Evolutionary conservation across 1,140 invertebrate genomes (phyloP), one percentile per base, ranked within the genome.

Genomic region (Drosophila lowei): DNA sequence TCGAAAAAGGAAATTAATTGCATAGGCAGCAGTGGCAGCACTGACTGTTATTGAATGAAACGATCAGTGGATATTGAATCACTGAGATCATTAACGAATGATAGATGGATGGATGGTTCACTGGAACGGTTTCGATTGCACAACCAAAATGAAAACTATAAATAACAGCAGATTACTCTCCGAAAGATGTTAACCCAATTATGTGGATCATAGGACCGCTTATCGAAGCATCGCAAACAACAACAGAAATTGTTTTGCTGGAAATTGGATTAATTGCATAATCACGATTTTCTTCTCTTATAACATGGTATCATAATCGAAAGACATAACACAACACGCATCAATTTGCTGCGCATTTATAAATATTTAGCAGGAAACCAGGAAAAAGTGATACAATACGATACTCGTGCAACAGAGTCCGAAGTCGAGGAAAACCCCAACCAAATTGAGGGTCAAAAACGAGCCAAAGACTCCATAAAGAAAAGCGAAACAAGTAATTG

Each of bases 371-470:
- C 49, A 57, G 57, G 5, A 25, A 25, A 25, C 23, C 23, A 3
- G 23, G 23, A 25, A 25, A 4, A 25, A 18, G 18, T 18, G 18
- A 18, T 18, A 18, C 18, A 18, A 18, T 18, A 2, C 18, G 18
- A 18, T 18, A 18, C 18, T 2, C 18, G 18, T 18, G 18, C 1
- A 18, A 2, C 18, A 18, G 18, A 25, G 23, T 25, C 23, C 5
- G 18, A 25, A 25, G 23, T 25, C 23, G 5, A 38, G 34, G 65
- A 25, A 68, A 68, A 56, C 5, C 63, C 54, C 50, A 30, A 63
- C 59, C 66, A 62, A 79, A 72, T 73, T 73, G 80, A 72, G 80
- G 80, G 79, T 85, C 80, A 79, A 71, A 62, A 85, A 73, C 59
- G 79, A 50, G 79, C 65, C 64, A 71, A 75, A 60, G 18, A 13